phyloP scores from a whole-genome alignment of 2,113 vertebrate genomes.

The Epinephelus cyanopodus region DNA sequence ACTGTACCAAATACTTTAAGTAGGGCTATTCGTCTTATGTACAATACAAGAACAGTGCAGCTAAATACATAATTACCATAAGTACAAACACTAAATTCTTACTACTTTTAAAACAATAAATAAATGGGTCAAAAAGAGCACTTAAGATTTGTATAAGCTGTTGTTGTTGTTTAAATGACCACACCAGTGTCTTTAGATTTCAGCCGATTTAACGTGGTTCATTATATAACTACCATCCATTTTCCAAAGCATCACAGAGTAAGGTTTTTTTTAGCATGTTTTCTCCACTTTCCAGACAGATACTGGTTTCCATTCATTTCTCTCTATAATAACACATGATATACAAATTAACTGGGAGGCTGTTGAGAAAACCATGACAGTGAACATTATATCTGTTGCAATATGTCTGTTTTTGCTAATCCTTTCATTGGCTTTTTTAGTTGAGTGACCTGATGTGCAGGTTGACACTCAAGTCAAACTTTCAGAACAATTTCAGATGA shows the following conservation, averaged over 20 bases:
- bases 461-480: not conserved
- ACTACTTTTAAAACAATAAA: constrained; percentile 57
- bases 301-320: constrained; percentile 5
- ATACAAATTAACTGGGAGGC: too few relatives aligned
- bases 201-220: not conserved
- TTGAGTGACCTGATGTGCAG: not conserved
- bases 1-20: constrained; percentile 25
- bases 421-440: not conserved
- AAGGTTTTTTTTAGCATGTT: not conserved
- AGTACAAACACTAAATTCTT: constrained; percentile 48
- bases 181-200: not conserved
- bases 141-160: constrained; percentile 27
- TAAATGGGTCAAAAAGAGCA: constrained; percentile 47
- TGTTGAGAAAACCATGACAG: not conserved
- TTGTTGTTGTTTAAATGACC: constrained; percentile 18
- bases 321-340: not conserved
- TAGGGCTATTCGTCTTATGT: constrained; percentile 38
- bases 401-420: not conserved
- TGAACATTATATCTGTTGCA: not conserved
- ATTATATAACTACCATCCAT: constrained; percentile 4
- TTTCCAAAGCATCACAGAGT: constrained; percentile 13
- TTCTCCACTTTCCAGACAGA: not conserved
- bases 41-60: constrained; percentile 52
- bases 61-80: constrained; percentile 53
- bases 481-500: not conserved